Conservation (phyloP, 2,888 invertebrate species). For the Syritta pipiens region DNA sequence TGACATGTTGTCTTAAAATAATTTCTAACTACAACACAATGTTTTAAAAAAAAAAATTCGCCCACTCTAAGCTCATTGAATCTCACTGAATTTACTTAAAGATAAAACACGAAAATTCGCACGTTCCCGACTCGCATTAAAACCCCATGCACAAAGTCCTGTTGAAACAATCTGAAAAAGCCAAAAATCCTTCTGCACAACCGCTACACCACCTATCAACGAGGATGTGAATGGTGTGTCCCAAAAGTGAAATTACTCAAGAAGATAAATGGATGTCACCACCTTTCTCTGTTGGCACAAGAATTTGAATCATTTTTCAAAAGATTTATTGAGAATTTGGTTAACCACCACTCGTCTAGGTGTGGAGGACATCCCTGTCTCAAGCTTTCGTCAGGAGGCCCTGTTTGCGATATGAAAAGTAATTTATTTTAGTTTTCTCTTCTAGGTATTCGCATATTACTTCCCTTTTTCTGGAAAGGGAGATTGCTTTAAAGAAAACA, state of each 20-base stretch:
- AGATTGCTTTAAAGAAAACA: not conserved
- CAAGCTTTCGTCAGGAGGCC: not conserved
- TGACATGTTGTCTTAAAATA: no score
- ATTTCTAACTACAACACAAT: no score
- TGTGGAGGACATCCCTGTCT: constrained; percentile 1
- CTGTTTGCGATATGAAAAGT: constrained; percentile 17
- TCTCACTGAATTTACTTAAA: no score
- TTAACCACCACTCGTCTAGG: constrained; percentile 43
- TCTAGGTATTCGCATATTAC: constrained; percentile 5
- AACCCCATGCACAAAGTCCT: not conserved
- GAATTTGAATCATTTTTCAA: constrained; percentile 68
- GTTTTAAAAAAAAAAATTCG: no score
- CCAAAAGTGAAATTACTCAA: constrained; percentile 67
- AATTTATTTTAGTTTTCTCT: constrained; percentile 61
- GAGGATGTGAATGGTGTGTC: constrained; percentile 50
- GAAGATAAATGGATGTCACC: constrained; percentile 68
- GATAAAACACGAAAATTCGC: no score
- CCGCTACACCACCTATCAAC: not conserved
- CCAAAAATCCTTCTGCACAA: constrained; percentile 10
- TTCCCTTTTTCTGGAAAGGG: constrained; percentile 13
- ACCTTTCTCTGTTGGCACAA: constrained; percentile 57
- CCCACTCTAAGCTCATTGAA: no score
- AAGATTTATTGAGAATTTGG: constrained; percentile 61
- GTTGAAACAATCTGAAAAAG: not conserved
- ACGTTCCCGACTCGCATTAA: no score